Percentiles rank a stretch among this genome's conserved stretches.
Evolutionary conservation across 2,888 invertebrate species (phyloP).

Genomic region (Acronicta alni): DNA sequence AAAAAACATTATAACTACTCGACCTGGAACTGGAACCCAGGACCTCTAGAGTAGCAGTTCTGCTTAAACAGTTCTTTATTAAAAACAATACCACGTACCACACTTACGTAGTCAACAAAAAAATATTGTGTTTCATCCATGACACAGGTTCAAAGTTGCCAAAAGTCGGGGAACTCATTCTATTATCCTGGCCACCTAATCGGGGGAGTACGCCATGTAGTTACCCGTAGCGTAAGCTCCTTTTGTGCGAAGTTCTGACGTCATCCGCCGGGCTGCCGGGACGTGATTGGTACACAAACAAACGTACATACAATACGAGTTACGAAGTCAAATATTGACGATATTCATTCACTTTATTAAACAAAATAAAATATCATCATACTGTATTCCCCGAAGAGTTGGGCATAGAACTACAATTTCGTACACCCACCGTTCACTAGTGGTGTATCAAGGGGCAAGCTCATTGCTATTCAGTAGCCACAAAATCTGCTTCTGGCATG

Average conservation of each 20-base stretch:
- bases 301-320: conserved; percentile 23
- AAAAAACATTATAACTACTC: no score
- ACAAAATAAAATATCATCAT: no score
- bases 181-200: conserved; percentile 48
- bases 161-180: conserved; percentile 39
- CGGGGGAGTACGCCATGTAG: conserved; percentile 31
- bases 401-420: no score
- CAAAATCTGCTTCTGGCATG: no score
- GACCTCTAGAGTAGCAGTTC: no score
- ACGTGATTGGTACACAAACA: conserved; percentile 25
- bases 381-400: no score
- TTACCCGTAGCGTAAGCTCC: conserved; percentile 36
- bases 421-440: no score
- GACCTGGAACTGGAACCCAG: no score
- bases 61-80: no score
- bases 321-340: conserved; percentile 1
- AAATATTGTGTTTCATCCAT: conserved; percentile 22
- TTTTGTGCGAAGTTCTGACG: conserved; percentile 43
- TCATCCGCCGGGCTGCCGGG: conserved; percentile 30
- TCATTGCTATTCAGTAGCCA: no score
- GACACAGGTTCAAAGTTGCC: conserved; percentile 32
- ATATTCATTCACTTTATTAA: background rate
- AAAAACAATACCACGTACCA: background rate
- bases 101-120: background rate
- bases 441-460: no score